A percentile compares a stretch with the other conserved stretches of the same genome.
Evolutionary conservation across 2,797 vertebrate species (phyloP).

Genomic region (Petrocephalus schoutedeni): DNA sequence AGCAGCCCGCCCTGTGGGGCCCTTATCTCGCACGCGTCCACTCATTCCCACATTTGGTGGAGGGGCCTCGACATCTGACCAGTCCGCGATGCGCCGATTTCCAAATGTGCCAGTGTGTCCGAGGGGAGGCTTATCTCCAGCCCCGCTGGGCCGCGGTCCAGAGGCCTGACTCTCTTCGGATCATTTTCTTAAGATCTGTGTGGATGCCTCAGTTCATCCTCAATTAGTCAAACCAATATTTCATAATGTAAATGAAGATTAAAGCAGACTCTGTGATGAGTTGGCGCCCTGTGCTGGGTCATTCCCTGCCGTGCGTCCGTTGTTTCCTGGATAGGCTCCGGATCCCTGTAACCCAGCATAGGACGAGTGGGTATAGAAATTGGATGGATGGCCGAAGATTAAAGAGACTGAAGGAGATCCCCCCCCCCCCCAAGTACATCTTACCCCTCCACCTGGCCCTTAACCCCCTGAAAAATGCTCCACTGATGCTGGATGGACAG

Average conservation of each 20-base stretch:
- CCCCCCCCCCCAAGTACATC: not conserved
- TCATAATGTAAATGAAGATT: constrained; percentile 1
- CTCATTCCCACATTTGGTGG: not conserved
- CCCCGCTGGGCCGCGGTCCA: not conserved
- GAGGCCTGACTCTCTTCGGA: too few species aligned
- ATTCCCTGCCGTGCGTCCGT: not conserved
- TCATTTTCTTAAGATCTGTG: not conserved
- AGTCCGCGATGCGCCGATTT: not conserved
- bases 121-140: not conserved
- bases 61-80: not conserved
- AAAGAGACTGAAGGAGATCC: not conserved
- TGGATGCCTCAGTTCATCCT: not conserved
- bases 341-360: not conserved
- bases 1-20: not conserved
- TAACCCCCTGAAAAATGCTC: not conserved
- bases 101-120: not conserved
- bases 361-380: not conserved
- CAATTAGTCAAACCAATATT: not conserved
- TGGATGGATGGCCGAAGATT: not conserved
- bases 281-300: not conserved
- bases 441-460: not conserved
- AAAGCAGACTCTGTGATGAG: not conserved
- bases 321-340: not conserved
- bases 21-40: not conserved
- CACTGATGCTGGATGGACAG: not conserved